Evolutionary conservation across 1,140 invertebrate species (phyloP).

Genomic region (Plutomurus gul): DNA sequence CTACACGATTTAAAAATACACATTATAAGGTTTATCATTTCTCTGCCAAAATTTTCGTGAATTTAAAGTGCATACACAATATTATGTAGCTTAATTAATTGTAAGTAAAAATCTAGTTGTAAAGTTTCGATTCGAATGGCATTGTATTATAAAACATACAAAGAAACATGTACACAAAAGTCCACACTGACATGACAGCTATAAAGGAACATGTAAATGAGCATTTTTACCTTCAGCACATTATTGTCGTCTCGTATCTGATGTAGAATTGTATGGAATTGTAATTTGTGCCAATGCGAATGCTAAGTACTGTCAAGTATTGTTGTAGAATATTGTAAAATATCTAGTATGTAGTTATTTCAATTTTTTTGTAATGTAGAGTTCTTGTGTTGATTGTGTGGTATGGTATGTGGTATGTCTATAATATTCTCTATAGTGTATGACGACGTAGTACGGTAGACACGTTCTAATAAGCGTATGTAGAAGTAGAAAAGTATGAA

Average conservation of each 20-base stretch:
- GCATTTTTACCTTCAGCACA: neutral
- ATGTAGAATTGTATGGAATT: slow-evolving; percentile 22
- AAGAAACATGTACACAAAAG: neutral
- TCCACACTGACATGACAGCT: neutral
- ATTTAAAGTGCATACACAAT: neutral
- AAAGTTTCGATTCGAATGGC: slow-evolving; percentile 9
- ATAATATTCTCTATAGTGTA: too few relatives aligned
- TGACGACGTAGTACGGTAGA: too few relatives aligned
- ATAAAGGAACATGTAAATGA: neutral
- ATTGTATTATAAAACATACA: neutral
- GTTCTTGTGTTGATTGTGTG: neutral
- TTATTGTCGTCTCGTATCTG: neutral
- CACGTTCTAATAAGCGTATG: too few relatives aligned
- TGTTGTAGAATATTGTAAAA: slow-evolving; percentile 28
- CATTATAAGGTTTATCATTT: too few relatives aligned
- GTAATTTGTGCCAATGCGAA: slow-evolving; percentile 28
- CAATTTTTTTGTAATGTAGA: neutral
- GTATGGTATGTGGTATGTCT: too few relatives aligned
- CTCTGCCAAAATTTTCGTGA: too few relatives aligned
- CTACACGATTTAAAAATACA: neutral
- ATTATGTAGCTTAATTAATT: neutral
- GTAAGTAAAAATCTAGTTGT: neutral
- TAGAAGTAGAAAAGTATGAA: too few relatives aligned
- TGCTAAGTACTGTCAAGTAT: slow-evolving; percentile 27
- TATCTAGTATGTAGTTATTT: neutral